Evolutionary conservation across 1,140 invertebrate genomes (phyloP).

Genomic region (Aethina tumida): DNA sequence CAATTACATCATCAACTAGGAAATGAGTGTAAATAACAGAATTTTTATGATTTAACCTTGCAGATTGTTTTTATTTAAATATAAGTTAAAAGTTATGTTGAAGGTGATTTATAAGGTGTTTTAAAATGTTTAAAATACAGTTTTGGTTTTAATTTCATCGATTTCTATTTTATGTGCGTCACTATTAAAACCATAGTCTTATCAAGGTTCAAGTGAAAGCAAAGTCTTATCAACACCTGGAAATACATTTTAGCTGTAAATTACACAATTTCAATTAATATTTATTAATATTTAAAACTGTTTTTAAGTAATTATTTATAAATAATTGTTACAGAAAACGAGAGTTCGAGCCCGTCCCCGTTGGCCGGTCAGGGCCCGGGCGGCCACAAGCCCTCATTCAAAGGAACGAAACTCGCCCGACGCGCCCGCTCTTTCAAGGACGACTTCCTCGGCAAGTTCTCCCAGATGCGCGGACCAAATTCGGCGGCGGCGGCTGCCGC

Average conservation of each 20-base stretch:
- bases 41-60: no score
- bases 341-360: conserved; percentile 27
- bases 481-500: conserved; percentile 29
- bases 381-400: conserved; percentile 54
- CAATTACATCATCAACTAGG: no score
- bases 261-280: no score
- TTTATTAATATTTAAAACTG: neutral
- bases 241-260: no score
- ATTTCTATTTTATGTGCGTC: neutral
- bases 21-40: no score
- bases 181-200: neutral
- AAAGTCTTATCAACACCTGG: no score
- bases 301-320: conserved; percentile 5
- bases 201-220: neutral
- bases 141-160: neutral
- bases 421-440: conserved; percentile 84
- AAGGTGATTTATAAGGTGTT: no score
- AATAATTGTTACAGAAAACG: conserved; percentile 27
- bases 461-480: conserved; percentile 67
- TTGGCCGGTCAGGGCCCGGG: conserved; percentile 29
- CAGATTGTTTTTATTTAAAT: no score
- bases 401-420: conserved; percentile 63
- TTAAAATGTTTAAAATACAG: no score
- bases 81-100: no score
- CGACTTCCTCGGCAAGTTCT: conserved; percentile 79